phyloP scores from a whole-genome alignment of 2,113 vertebrate genomes.

The Stigmatopora nigra region DNA sequence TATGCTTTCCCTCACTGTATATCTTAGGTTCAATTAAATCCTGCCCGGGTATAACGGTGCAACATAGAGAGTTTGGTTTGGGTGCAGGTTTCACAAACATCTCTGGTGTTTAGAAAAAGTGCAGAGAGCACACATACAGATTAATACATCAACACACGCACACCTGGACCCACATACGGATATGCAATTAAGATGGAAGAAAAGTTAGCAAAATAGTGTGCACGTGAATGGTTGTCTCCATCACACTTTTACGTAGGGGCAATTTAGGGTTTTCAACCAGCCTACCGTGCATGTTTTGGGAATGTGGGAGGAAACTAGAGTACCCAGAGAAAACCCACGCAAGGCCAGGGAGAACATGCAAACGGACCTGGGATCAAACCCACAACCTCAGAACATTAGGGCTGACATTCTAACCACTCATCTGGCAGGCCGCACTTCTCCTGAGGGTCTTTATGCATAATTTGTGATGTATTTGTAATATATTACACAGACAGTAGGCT shows the following conservation, averaged over 20 bases:
- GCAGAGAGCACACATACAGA: background rate
- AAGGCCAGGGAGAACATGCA: no score
- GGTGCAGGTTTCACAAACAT: conserved; percentile 7
- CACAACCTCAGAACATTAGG: no score
- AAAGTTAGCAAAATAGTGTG: background rate
- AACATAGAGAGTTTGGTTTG: conserved; percentile 4
- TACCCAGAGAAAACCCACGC: no score
- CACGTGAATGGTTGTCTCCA: no score
- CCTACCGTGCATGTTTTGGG: no score
- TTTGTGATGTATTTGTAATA: background rate
- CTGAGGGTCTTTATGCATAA: no score
- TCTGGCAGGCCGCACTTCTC: background rate
- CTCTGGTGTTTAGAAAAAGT: background rate
- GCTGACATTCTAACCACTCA: background rate
- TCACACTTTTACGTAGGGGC: no score
- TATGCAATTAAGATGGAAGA: background rate
- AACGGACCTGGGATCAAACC: no score
- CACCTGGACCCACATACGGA: background rate
- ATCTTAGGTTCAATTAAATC: conserved; percentile 29
- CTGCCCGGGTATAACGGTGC: conserved; percentile 7
- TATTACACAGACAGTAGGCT: no score
- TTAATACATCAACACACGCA: background rate
- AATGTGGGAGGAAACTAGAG: no score
- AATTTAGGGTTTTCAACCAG: no score
- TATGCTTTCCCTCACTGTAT: conserved; percentile 37